phyloP scores from a whole-genome alignment of 2,888 invertebrate species.

The Spisula subtruncata region DNA sequence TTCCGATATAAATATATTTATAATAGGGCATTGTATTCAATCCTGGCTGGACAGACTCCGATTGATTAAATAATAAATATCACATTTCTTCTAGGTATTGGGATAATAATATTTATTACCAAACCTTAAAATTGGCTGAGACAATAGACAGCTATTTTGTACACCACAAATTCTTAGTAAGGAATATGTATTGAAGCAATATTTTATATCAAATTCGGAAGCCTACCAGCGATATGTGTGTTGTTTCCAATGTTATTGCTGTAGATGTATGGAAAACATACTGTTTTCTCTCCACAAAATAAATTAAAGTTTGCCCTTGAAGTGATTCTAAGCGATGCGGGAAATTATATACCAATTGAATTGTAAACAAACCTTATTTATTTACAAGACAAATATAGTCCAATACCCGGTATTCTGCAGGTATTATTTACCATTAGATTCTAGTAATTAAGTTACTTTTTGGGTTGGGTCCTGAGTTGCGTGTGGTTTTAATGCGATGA shows the following conservation, averaged over 20 bases:
- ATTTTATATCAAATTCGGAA: neutral
- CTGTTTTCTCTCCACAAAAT: neutral
- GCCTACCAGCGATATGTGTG: neutral
- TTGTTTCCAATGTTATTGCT: neutral
- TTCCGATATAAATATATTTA: too few species aligned
- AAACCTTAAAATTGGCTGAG: conserved; percentile 12
- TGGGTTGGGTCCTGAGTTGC: too few species aligned
- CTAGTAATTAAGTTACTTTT: too few species aligned
- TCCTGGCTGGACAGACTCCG: neutral
- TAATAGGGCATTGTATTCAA: too few species aligned
- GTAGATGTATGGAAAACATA: neutral
- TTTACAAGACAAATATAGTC: neutral
- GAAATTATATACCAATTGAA: neutral
- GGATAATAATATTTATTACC: neutral
- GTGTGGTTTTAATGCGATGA: too few species aligned
- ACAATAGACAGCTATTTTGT: neutral
- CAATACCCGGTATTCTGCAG: too few species aligned
- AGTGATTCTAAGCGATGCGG: neutral
- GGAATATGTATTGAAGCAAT: conserved; percentile 11
- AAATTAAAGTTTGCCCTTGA: neutral
- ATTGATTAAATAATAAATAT: neutral
- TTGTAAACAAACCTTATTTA: neutral
- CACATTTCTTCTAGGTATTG: neutral
- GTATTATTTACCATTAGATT: too few species aligned
- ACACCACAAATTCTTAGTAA: neutral